Base-by-base conservation (phyloP, 2,113 vertebrate species). In the Corythoichthys intestinalis region DNA sequence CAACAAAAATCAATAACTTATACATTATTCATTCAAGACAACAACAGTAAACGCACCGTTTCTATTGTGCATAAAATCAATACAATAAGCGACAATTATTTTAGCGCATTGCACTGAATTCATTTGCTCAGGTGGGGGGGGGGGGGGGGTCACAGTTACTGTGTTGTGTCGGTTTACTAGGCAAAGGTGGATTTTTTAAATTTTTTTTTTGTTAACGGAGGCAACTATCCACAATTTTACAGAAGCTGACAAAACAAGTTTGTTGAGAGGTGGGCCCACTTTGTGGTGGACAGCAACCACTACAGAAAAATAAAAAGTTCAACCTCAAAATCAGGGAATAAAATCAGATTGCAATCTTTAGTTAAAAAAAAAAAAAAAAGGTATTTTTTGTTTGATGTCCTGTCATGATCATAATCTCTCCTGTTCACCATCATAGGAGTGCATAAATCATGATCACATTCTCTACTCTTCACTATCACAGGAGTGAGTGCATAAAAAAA, bases 141-240 rank as follows among this genome's bases (percentile, higher is more conserved):
- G 20, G 20, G 20, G 20, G 20, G 20, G 20, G 20, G 20, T 28
- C 41, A 44, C 6, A 2, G 9, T 44, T 44, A 44, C 49, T 15
- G 17, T 2, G 39, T n/a, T 41, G 20, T 4, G 44, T 56, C 39
- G 5, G 57, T 47, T 47, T 65, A 41, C 38, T 67, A 48, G 17
- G 47, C 17, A 28, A 84, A 76, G 78, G 76, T 74, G 78, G 37
- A 61, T 4, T 2, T 44, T 44, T 44, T 2, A 44, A 44, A 44
- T 7, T 7, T 44, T 7, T 44, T 7, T 44, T 7, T 44, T 7
- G 0, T 1, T 44, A 15, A 6, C 13, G 35, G 2, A 15, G 13
- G 8, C 13, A 0, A 56, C 20, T 8, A 11, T 10, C 6, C 20
- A 56, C 5, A n/a, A 5, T 9, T 63, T 20, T 47, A 63, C 28